Conservation (phyloP, 2,113 vertebrate genomes). For the Sander vitreus region DNA sequence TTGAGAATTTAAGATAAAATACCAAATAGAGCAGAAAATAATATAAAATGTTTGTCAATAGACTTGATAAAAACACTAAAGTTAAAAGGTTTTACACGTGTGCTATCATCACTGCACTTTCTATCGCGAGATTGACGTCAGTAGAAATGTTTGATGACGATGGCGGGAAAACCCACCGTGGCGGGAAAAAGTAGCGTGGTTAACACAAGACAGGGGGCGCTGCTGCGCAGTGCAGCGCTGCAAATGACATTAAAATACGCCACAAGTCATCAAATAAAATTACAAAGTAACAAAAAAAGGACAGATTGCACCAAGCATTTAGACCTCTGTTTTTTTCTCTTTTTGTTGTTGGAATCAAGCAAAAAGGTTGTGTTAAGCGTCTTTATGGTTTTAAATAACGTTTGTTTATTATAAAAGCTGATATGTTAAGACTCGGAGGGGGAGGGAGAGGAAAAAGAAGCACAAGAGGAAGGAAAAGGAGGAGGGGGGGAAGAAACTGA, state of each 20-base stretch:
- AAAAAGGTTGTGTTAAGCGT: not conserved
- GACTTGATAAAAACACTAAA: too few species aligned
- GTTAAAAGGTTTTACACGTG: too few species aligned
- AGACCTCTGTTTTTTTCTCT: accelerated
- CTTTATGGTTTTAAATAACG: conserved; percentile 1
- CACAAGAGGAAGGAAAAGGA: conserved; percentile 11
- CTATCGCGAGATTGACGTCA: conserved; percentile 62
- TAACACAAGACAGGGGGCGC: conserved; percentile 59
- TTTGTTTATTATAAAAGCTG: conserved; percentile 22
- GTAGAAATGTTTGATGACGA: conserved; percentile 44
- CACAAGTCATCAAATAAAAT: conserved; percentile 27
- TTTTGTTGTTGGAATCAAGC: not conserved
- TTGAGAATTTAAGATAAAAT: not conserved
- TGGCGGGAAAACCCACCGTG: conserved; percentile 79
- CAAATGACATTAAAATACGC: conserved; percentile 32
- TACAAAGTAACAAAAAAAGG: not conserved
- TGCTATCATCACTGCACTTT: not conserved
- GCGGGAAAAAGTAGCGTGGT: conserved; percentile 77
- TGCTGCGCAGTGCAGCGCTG: conserved; percentile 6
- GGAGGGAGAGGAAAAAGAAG: conserved; percentile 48
- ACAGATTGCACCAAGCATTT: not conserved
- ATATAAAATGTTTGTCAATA: not conserved
- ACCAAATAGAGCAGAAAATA: not conserved
- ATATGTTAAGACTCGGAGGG: conserved; percentile 21
- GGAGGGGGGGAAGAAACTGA: not conserved